phyloP scores from a whole-genome alignment of 2,797 vertebrate genomes.

The Heliangelus exortis region DNA sequence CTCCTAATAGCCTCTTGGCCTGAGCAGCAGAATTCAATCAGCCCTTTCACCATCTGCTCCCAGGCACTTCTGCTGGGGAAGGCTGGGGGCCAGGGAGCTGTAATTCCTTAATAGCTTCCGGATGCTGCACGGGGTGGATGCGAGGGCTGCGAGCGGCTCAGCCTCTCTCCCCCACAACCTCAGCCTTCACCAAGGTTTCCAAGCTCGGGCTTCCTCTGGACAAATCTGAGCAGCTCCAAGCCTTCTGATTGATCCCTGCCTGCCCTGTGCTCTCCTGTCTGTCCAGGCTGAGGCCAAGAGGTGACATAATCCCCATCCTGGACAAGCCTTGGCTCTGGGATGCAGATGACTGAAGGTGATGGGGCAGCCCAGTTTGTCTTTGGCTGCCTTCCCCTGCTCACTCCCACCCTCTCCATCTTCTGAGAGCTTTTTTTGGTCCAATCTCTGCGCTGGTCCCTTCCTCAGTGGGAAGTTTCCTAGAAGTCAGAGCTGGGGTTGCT shows the following conservation, averaged over 20 bases:
- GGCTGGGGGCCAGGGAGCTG: conserved; percentile 67
- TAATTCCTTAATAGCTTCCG: conserved; percentile 77
- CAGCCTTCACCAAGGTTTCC: background rate
- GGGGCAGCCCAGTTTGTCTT: background rate
- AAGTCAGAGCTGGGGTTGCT: background rate
- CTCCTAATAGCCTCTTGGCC: conserved; percentile 35
- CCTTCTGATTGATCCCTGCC: background rate
- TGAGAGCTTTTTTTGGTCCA: background rate
- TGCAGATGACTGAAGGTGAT: background rate
- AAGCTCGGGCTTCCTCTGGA: conserved; percentile 12
- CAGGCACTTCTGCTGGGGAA: conserved; percentile 52
- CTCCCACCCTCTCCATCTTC: conserved; percentile 52
- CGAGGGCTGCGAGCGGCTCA: background rate
- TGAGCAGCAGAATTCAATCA: conserved; percentile 65
- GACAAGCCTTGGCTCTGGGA: background rate
- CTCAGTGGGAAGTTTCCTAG: conserved; percentile 36
- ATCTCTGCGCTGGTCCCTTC: background rate
- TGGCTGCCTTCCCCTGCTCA: background rate
- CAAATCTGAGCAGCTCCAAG: background rate
- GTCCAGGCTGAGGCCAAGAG: background rate
- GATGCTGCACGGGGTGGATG: conserved; percentile 51
- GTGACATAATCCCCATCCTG: conserved; percentile 8
- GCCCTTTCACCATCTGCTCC: conserved; percentile 64
- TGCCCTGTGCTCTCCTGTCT: background rate
- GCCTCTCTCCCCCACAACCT: background rate